Base-by-base conservation (phyloP, 2,113 vertebrate genomes). In the Myrmophylax atrothorax region DNA sequence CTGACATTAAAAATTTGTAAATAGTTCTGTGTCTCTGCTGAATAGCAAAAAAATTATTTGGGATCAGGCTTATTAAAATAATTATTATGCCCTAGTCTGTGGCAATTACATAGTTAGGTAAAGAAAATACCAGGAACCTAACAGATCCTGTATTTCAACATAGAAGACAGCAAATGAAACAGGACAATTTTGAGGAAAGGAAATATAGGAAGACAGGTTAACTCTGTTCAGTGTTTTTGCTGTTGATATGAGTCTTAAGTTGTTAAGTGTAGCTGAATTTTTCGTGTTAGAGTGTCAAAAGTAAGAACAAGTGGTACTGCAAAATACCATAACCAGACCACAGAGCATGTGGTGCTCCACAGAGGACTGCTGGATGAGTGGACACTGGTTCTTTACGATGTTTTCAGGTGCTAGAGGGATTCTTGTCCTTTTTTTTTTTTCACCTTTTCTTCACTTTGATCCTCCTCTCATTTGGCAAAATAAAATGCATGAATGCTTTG, bases 1-100 rank as follows among this genome's bases (percentile, higher is more conserved):
- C 78, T 52, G 84, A 87, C n/a, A 67, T 95, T 95, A 90, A 75
- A 91, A 89, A 87, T 44, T 47, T 77, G 46, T 88, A 55, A 52
- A 23, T 8, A 26, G 62, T 31, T 90, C 74, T 62, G 25, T 58
- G 20, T 40, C 19, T 94, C 46, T 89, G 93, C 35, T 50, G 53
- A 80, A 44, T 50, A 80, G 38, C 2, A 22, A 89, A 87, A 52
- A 74, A 68, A 7, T 1, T 1, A 37, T 35, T 78, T 74, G 63
- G 67, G 47, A 31, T 84, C 59, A 70, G 29, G 33, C 23, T 56
- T 44, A 15, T 9, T 46, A 16, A 47, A 66, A 89, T 12, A 67
- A 13, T n/a, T 56, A 4, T 52, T 92, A 29, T 18, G 10, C 12
- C 7, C 4, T 55, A 9, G 64, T 81, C 44, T 55, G 2, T 78